Evolutionary conservation across 2,113 vertebrate species (phyloP), one percentile per base, ranked within the genome.

Genomic region (Chaetops frenatus): DNA sequence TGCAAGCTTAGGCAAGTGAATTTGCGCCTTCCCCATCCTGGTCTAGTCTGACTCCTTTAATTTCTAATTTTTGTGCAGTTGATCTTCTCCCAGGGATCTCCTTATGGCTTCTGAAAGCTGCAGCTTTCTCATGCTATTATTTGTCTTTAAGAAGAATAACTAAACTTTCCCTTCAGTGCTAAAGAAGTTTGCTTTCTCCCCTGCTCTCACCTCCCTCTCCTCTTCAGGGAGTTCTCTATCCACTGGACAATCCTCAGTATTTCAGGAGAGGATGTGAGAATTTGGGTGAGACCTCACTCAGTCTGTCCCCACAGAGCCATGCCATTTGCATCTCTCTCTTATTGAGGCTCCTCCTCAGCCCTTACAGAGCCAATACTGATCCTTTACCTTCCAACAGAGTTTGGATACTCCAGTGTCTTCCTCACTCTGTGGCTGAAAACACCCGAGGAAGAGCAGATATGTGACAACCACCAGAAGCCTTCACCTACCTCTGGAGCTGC

Each of bases 401-500:
- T 45, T 42, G 58, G 38, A 42, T 47, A 48, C 7, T 1, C 0
- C 28, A 12, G 3, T 33, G 20, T n/a, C 48, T 67, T 60, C 36
- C 17, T 38, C 33, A 7, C 5, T 4, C 22, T 21, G 50, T 40
- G 14, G 42, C 44, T 61, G 44, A 53, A 28, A 77, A 42, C 2
- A 11, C 17, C 35, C 24, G 2, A 29, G 28, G 42, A 83, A 71
- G 44, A 54, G 27, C 31, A 45, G 7, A 21, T 70, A 27, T 1
- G 10, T 31, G 40, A 56, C 25, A 40, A 15, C 6, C 21, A 36
- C 42, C 70, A 72, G 45, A 40, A 57, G 28, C 48, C 48, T 45
- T 15, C 45, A 76, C 96, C 83, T 94, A 98, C 98, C 98, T 98
- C 88, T 4, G 71, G 93, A 35, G 83, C 74, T 81, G 87, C 80